These are phyloP conservation scores for Pyrgus malvae DNA, from an alignment of 2,888 invertebrate species.

Conservation along the genomic window DNA sequence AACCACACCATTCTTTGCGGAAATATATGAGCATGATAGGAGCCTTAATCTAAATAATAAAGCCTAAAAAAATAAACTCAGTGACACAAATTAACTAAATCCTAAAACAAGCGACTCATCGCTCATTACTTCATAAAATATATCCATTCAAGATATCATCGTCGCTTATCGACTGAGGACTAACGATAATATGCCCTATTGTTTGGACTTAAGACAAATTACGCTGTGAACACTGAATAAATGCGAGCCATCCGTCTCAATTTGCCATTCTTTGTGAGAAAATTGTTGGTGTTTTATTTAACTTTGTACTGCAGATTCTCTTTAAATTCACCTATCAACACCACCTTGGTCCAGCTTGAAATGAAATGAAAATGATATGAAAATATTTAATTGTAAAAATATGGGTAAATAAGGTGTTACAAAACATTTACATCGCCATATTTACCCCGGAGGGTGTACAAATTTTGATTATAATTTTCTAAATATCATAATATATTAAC, in stretches of 20 bases:
- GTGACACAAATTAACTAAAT: not conserved
- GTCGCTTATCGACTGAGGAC: conserved; percentile 4
- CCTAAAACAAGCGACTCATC: conserved; percentile 1
- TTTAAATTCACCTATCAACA: conserved; percentile 17
- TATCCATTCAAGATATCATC: conserved; percentile 19
- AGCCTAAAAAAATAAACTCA: too few species aligned
- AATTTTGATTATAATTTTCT: too few species aligned
- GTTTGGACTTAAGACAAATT: conserved; percentile 26
- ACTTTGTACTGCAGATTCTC: conserved; percentile 16
- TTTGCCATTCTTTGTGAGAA: conserved; percentile 31
- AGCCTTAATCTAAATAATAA: too few species aligned
- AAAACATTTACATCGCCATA: too few species aligned
- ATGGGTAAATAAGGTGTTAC: too few species aligned
- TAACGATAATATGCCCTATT: conserved; percentile 20
- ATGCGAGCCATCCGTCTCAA: conserved; percentile 31
- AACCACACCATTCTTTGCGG: too few species aligned
- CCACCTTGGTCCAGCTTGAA: not conserved
- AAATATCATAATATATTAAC: too few species aligned
- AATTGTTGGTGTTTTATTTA: conserved; percentile 29
- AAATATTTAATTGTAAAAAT: too few species aligned
- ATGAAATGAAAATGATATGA: conserved; percentile 2
- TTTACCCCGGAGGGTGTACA: too few species aligned
- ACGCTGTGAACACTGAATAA: conserved; percentile 18
- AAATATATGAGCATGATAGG: too few species aligned
- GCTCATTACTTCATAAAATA: conserved; percentile 10